Conservation (phyloP, 2,888 invertebrate species). For the Rhagonycha fulva region DNA sequence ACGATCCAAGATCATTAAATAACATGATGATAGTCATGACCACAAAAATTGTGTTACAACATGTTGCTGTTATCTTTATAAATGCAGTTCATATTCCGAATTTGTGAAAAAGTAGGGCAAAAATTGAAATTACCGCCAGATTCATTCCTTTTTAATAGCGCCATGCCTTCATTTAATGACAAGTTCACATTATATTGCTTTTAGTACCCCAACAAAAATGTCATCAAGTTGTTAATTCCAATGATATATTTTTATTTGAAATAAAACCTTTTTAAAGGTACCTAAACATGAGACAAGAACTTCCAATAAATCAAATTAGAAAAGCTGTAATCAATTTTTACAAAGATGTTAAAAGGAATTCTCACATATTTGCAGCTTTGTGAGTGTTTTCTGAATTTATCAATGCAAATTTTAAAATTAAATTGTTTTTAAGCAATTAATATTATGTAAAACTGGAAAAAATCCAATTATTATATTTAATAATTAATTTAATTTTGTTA, state of each 20-base stretch:
- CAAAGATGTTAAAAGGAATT: neutral
- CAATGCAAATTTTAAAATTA: neutral
- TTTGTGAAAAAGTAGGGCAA: neutral
- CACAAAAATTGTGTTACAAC: too few relatives aligned
- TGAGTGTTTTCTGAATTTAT: neutral
- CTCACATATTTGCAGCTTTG: neutral
- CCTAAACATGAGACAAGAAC: neutral
- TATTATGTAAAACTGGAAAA: neutral
- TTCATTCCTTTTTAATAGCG: neutral
- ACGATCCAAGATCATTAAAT: too few relatives aligned
- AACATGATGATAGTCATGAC: too few relatives aligned
- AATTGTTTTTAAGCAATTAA: neutral
- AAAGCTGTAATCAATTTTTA: neutral
- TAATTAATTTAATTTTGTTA: neutral
- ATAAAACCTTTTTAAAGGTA: neutral
- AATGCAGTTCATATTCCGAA: neutral
- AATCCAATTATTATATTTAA: neutral
- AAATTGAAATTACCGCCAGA: neutral
- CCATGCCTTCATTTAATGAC: neutral
- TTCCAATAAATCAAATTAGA: neutral
- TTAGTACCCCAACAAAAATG: neutral
- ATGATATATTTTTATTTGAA: neutral
- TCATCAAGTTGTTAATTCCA: neutral
- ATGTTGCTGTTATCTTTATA: neutral
- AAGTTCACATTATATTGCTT: neutral